A percentile compares a stretch with the other conserved stretches of the same genome.
These are phyloP conservation scores for Passer montanus DNA, from an alignment of 2,113 vertebrate species.

Conservation along the genomic window DNA sequence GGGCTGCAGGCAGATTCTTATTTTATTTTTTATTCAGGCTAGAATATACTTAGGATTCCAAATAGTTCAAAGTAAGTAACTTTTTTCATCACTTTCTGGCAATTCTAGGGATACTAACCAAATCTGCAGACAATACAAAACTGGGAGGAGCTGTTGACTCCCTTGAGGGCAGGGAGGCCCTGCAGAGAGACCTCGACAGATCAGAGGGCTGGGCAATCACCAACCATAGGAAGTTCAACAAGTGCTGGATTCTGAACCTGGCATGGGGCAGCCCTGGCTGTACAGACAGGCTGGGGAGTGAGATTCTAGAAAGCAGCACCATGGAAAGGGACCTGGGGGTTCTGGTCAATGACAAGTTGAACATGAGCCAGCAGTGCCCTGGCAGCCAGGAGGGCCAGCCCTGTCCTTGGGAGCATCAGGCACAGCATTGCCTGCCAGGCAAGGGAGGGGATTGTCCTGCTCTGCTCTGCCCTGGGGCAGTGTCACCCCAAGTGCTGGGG, in stretches of 20 bases:
- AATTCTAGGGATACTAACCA: neutral
- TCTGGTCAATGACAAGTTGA: neutral
- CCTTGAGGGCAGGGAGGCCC: too few relatives aligned
- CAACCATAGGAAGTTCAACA: neutral
- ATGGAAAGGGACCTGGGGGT: neutral
- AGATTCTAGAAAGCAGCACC: neutral
- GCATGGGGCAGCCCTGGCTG: neutral
- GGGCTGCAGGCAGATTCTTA: neutral
- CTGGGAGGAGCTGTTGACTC: neutral
- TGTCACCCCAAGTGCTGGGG: neutral
- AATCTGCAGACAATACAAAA: accelerated
- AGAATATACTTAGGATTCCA: neutral
- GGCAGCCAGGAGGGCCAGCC: neutral
- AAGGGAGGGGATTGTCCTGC: neutral
- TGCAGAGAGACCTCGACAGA: neutral
- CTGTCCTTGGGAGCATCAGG: neutral
- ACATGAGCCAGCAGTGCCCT: neutral
- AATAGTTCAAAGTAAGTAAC: neutral
- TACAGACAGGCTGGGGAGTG: neutral
- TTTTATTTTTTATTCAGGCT: neutral
- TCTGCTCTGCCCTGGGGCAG: neutral
- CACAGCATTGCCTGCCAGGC: accelerated
- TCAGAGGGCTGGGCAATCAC: neutral
- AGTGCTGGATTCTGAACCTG: neutral
- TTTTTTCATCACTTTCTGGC: neutral